Evolutionary conservation across 2,888 invertebrate genomes (phyloP), one percentile per base, ranked within the genome.

Genomic region (Tanytarsus gracilentus): DNA sequence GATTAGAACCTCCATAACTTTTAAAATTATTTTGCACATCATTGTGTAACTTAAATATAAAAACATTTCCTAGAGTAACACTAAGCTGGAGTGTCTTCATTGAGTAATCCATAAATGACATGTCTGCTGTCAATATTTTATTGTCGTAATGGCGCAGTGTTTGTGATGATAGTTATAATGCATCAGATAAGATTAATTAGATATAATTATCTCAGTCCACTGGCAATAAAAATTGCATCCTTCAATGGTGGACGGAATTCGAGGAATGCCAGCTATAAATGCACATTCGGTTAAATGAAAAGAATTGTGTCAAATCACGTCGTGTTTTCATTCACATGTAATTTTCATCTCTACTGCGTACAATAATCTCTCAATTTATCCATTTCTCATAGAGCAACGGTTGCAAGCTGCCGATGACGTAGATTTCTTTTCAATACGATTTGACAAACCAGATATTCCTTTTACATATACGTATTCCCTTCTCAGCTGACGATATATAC

Each of bases 381-480:
- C 44, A 30, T 53, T 53, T n/a, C 26, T 53, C 36, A 25, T 21
- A 53, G n/a, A 25, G 29, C 56, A 44, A 8, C 48, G 29, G 27
- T 58, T 25, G 23, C 56, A 58, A 9, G 27, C 7, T 40, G 40
- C n/a, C 16, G 27, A 36, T 18, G 52, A 29, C 16, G 52, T 30
- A 50, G 21, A 11, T 18, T 16, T 21, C 27, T 56, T 58, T 23
- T 26, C 29, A 18, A 58, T 48, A 18, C 44, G 44, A 1, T 88
- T 89, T 6, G 89, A 88, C 60, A 89, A 74, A 8, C 89, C 89
- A 7, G 88, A 88, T 64, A 88, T 78, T 49, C 89, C 89, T 64
- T 83, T 83, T 2, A 87, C 84, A 71, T 89, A 90, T 7, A 86
- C 86, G 71, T 89, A 88, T 0, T 84, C 80, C n/a, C n/a, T n/a